A percentile compares a stretch with the other conserved stretches of the same genome.
phyloP scores from a whole-genome alignment of 35 echinoderm and acorn worm species.

The Heliocidaris tuberculata region DNA sequence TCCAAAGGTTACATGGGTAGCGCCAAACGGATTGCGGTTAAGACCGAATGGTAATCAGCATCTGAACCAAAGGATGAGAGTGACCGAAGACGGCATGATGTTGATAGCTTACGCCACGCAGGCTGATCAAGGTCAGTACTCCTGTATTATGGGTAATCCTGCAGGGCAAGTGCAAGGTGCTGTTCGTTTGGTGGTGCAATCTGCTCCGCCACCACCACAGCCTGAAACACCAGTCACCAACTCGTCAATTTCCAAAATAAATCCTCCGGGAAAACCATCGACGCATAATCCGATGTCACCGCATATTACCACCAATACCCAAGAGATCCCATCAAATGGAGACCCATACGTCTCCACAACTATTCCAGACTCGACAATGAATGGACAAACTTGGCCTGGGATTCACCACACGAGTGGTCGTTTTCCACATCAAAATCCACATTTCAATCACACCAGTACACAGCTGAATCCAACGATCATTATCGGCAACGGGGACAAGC shows the following conservation, averaged over 20 bases:
- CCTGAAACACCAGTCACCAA: neutral
- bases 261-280: conserved; percentile 7
- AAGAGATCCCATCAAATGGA: neutral
- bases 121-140: conserved; percentile 69
- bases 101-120: conserved; percentile 47
- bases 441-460: conserved; percentile 23
- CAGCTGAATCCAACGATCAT: conserved; percentile 9
- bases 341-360: neutral
- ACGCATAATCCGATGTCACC: conserved; percentile 16
- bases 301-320: conserved; percentile 26
- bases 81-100: conserved; percentile 66
- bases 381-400: neutral
- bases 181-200: conserved; percentile 54
- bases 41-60: neutral
- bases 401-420: neutral
- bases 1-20: conserved; percentile 64
- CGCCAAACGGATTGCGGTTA: conserved; percentile 45
- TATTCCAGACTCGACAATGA: neutral
- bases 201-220: conserved; percentile 13
- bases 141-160: conserved; percentile 73
- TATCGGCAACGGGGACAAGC: neutral
- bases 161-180: conserved; percentile 64
- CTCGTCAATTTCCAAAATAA: neutral
- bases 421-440: neutral
- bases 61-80: conserved; percentile 35